Conservation (phyloP, 2,797 vertebrate genomes). For the Sebastes ruberrimus region DNA sequence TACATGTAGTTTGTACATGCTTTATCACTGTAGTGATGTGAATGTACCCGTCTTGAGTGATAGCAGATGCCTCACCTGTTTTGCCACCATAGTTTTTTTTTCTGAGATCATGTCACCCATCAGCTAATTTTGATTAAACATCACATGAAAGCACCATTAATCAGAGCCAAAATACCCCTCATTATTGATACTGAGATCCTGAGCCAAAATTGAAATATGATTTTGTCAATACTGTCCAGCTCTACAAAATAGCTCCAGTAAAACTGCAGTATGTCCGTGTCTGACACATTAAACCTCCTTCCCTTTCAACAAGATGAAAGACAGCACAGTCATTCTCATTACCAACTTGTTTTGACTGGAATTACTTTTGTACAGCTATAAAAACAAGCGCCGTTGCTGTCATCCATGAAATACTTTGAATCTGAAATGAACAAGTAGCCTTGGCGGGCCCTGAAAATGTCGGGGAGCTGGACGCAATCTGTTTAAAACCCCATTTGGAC, state of each 20-base stretch:
- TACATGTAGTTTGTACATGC: not conserved
- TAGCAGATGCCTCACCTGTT: not conserved
- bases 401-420: conserved; percentile 36
- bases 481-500: conserved; percentile 69
- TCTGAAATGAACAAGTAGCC: conserved; percentile 29
- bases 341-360: conserved; percentile 12
- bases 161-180: not conserved
- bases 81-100: not conserved
- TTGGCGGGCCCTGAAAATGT: not conserved
- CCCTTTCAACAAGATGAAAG: not conserved
- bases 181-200: not conserved
- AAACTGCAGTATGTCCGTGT: not conserved
- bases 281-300: conserved; percentile 6
- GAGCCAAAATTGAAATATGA: not conserved
- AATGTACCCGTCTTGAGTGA: not conserved
- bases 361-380: conserved; percentile 32
- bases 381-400: conserved; percentile 16
- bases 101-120: not conserved
- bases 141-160: not conserved
- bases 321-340: conserved; percentile 13
- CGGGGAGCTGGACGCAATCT: conserved; percentile 35
- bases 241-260: not conserved
- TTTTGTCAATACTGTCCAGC: not conserved
- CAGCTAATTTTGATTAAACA: not conserved
- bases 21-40: not conserved